Evolutionary conservation across 2,888 invertebrate genomes (phyloP).

Genomic region (Oscheius sp.): DNA sequence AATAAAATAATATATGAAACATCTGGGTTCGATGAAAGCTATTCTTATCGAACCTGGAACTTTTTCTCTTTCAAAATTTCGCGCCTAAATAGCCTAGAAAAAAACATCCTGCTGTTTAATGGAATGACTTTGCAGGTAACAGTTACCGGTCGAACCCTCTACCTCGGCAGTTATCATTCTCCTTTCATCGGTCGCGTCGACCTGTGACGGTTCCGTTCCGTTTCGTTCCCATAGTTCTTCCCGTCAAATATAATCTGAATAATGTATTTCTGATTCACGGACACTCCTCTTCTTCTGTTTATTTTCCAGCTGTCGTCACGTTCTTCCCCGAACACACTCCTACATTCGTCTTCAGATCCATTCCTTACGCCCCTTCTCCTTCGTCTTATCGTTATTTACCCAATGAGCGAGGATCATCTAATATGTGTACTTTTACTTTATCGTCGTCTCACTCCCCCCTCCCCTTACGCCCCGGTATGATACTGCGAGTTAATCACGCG

Average conservation of each 20-base stretch:
- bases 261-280: background rate
- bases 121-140: slow-evolving; percentile 42
- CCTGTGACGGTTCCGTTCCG: slow-evolving; percentile 18
- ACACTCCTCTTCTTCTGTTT: slow-evolving; percentile 11
- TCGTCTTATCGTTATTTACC: slow-evolving; percentile 14
- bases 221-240: slow-evolving; percentile 12
- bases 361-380: background rate
- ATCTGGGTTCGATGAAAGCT: no score
- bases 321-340: background rate
- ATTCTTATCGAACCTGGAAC: no score
- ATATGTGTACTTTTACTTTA: slow-evolving; percentile 25
- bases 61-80: no score
- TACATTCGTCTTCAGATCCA: background rate
- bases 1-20: no score
- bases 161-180: slow-evolving; percentile 59
- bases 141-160: slow-evolving; percentile 49
- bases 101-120: no score
- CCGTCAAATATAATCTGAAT: background rate
- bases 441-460: background rate
- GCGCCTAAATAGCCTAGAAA: no score
- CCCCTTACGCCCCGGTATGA: no score
- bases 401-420: slow-evolving; percentile 4
- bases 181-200: slow-evolving; percentile 12
- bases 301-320: background rate
- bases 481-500: no score